phyloP scores from a whole-genome alignment of 2,797 vertebrate species.

The Poeciliopsis paucimaculata region DNA sequence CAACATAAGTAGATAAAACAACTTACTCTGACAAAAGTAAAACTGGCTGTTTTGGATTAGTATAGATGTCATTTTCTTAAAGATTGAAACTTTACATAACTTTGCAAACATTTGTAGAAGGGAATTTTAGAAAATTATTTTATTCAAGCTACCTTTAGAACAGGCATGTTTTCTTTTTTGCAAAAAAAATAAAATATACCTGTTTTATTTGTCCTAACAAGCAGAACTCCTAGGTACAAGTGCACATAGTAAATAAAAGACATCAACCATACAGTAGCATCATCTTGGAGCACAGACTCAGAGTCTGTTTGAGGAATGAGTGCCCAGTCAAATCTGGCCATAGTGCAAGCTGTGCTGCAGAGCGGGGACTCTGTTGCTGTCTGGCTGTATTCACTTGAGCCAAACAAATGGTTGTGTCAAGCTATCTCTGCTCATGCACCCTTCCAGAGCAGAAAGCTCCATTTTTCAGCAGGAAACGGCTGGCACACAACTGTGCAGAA shows the following conservation, averaged over 20 bases:
- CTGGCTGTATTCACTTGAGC: slow-evolving; percentile 78
- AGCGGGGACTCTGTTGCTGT: slow-evolving; percentile 71
- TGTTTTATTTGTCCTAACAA: background rate
- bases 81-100: background rate
- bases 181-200: background rate
- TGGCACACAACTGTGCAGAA: slow-evolving; percentile 69
- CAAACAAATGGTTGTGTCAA: slow-evolving; percentile 82
- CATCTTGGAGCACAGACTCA: slow-evolving; percentile 19
- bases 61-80: background rate
- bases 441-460: slow-evolving; percentile 71
- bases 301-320: slow-evolving; percentile 67
- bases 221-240: background rate
- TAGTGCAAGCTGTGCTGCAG: slow-evolving; percentile 64
- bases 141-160: background rate
- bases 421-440: slow-evolving; percentile 78
- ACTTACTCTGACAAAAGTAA: background rate
- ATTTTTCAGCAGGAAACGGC: slow-evolving; percentile 77
- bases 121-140: background rate
- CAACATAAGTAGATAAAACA: background rate
- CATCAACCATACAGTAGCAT: slow-evolving; percentile 26
- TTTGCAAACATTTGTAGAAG: background rate
- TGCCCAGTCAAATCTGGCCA: slow-evolving; percentile 69
- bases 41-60: background rate
- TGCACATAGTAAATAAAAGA: slow-evolving; percentile 6
- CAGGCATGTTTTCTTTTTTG: background rate